Evolutionary conservation across 2,797 vertebrate genomes (phyloP), one percentile per base, ranked within the genome.

Genomic region (Adelosebastes latens): DNA sequence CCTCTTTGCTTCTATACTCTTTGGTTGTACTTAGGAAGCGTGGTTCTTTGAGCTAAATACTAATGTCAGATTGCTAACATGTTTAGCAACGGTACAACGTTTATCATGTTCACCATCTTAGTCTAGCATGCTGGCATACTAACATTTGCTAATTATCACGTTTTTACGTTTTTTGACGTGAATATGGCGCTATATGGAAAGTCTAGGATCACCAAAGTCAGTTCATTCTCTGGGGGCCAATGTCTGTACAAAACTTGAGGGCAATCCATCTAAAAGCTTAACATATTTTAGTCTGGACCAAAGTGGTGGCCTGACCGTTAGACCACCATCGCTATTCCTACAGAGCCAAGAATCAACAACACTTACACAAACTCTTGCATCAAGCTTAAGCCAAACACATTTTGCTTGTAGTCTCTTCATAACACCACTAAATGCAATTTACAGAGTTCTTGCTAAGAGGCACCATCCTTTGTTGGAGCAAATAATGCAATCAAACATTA

Each of bases 401-500:
- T 69, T 66, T 78, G 18, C 22, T 64, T 27, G 63, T 58, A 62
- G 56, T 79, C 52, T 65, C 8, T 63, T 67, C 27, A 10, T 22
- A 55, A 62, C 12, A 56, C 31, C 67, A 52, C 20, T 39, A 12
- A 73, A 68, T 68, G 39, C 1, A 55, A 53, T 46, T 73, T 82
- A 27, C 10, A 36, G 1, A 64, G 31, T 53, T 31, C 27, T 36
- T 27, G 20, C 18, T 66, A 9, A 34, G 20, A 67, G 36, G 36
- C 46, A 13, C 29, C 66, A 32, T 55, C 2, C n/a, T 76, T 75
- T 76, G 32, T 75, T 60, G 27, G 8, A 63, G 31, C 4, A 8
- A 42, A 75, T 18, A 46, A 64, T 22, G 27, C 39, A 29, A 56
- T 46, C 58, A 79, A 66, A 62, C 62, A 63, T 46, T 53, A 75